These are phyloP conservation scores for Corythoichthys intestinalis DNA, from an alignment of 2,113 vertebrate species.

Conservation along the genomic window DNA sequence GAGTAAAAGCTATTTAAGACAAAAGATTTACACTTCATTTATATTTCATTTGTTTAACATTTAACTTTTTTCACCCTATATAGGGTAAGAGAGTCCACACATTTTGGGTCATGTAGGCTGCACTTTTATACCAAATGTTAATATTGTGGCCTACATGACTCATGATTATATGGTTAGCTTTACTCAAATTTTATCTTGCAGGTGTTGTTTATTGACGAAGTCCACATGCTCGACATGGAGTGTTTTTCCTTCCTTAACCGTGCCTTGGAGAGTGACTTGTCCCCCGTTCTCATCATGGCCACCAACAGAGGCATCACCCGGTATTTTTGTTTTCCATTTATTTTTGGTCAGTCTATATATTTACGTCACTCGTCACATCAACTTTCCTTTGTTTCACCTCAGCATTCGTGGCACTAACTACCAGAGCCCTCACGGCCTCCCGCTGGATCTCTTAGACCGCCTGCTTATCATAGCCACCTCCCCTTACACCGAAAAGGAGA, in stretches of 20 bases:
- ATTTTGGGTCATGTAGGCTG: too few species aligned
- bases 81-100: too few species aligned
- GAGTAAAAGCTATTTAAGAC: too few species aligned
- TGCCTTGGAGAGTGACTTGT: constrained; percentile 87
- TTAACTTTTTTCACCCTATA: too few species aligned
- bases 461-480: constrained; percentile 87
- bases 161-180: not conserved
- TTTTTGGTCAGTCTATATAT: not conserved
- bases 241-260: constrained; percentile 93
- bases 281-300: constrained; percentile 90
- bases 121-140: too few species aligned
- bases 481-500: constrained; percentile 89
- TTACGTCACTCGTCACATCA: not conserved
- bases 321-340: constrained; percentile 50
- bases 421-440: constrained; percentile 88
- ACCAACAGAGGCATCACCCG: constrained; percentile 91
- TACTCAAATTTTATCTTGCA: constrained; percentile 31
- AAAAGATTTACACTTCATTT: too few species aligned
- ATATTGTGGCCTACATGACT: too few species aligned
- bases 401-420: constrained; percentile 92
- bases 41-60: too few species aligned
- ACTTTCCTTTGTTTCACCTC: not conserved
- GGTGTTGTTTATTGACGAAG: constrained; percentile 93
- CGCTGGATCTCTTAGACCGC: constrained; percentile 87
- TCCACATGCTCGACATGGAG: constrained; percentile 93